Evolutionary conservation across 2,888 invertebrate genomes (phyloP), one percentile per base, ranked within the genome.

Genomic region (Cenopis cana): DNA sequence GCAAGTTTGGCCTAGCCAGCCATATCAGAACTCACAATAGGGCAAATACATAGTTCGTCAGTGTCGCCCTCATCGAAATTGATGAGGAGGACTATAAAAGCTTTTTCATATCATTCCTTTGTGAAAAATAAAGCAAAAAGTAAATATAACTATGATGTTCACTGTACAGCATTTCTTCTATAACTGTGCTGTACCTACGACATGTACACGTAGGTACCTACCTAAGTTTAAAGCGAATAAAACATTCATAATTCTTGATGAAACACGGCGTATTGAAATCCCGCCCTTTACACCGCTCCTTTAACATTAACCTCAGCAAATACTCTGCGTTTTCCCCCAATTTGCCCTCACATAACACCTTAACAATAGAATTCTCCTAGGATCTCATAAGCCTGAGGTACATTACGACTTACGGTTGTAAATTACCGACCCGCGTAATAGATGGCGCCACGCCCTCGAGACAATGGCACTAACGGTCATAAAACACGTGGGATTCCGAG

Each of bases 391-490:
- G 70, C 70, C 69, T 17, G 55, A 64, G 64, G 65, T 70, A 65
- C 67, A 71, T 67, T 67, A 71, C 71, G 71, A 71, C 60, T 66
- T 56, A 50, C 54, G 41, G 33, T 67, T 46, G 71, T 71, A 71
- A 71, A 67, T 71, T 71, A 71, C 71, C 71, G 70, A 62, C 61
- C 70, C 52, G 24, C 18, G 71, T 71, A 71, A 71, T 71, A 71
- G 71, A 71, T 71, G 71, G 71, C 66, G 71, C 61, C 55, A 67
- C 71, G 49, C 66, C 71, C 60, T 61, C 38, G 36, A 70, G 70
- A 65, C 70, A 70, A 70, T 70, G 70, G 65, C 70, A 59, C 65
- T 70, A 70, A 70, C 65, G 70, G 59, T 66, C 70, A 60, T 70
- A 70, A 70, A 70, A 65, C 65, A 70, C 62, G 69, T 65, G 70